Conservation (phyloP, 92 coral and sea anemone species). For the Montipora capitata region DNA sequence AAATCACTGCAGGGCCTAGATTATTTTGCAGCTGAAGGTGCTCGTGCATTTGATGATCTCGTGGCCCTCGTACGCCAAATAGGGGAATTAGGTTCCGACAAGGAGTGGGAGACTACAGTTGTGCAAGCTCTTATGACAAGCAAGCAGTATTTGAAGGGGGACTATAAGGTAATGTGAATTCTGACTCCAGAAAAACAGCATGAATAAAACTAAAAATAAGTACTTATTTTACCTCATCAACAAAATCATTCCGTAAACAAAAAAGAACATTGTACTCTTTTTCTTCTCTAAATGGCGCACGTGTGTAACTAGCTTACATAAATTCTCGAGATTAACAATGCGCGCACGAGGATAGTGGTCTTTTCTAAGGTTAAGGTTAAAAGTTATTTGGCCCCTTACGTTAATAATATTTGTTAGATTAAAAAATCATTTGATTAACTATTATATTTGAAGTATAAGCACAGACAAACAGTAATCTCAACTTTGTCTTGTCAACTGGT, state of each 20-base stretch:
- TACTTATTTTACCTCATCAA: background rate
- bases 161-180: background rate
- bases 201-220: too few relatives aligned
- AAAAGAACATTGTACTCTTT: background rate
- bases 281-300: background rate
- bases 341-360: background rate
- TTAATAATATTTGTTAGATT: background rate
- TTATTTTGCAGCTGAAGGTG: too few relatives aligned
- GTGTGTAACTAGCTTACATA: background rate
- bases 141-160: slow-evolving; percentile 20
- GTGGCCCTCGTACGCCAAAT: slow-evolving; percentile 4
- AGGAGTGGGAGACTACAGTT: slow-evolving; percentile 7
- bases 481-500: background rate
- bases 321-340: background rate
- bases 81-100: slow-evolving; percentile 6
- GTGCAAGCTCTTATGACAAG: background rate
- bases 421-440: background rate
- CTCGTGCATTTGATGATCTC: slow-evolving; percentile 39
- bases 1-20: too few relatives aligned
- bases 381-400: background rate
- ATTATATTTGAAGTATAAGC: background rate
- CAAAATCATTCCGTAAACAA: background rate
- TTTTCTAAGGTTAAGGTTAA: too few relatives aligned
- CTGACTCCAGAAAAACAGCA: background rate
- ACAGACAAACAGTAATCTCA: background rate